Evolutionary conservation across 2,888 invertebrate species (phyloP).

Genomic region (Mylabris sibirica): DNA sequence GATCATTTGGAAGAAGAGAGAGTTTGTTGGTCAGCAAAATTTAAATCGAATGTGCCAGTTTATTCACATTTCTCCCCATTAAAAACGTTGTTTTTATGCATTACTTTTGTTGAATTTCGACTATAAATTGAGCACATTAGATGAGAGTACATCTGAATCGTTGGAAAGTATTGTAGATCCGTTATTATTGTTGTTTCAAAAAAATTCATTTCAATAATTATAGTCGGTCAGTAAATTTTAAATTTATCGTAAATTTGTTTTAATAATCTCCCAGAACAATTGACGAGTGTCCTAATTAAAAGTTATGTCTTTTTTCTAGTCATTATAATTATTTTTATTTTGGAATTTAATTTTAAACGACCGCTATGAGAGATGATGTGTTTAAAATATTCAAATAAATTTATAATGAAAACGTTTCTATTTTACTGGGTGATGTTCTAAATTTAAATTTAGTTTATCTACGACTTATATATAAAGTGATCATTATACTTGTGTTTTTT

Average conservation of each 20-base stretch:
- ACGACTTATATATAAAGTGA: too few species aligned
- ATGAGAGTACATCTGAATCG: too few species aligned
- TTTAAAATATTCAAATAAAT: neutral
- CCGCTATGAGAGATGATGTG: neutral
- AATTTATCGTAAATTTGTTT: neutral
- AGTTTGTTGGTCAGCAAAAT: slow-evolving; percentile 1
- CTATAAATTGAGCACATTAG: too few species aligned
- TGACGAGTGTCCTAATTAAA: neutral
- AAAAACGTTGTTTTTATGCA: too few species aligned
- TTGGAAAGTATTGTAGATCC: too few species aligned
- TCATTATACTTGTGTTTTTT: too few species aligned
- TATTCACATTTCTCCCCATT: neutral
- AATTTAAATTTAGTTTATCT: neutral
- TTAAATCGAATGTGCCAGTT: neutral
- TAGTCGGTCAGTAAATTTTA: too few species aligned
- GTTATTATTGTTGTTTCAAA: too few species aligned
- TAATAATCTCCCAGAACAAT: neutral
- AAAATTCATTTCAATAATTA: neutral
- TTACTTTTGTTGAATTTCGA: too few species aligned
- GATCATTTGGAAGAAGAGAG: neutral
- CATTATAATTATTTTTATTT: too few species aligned
- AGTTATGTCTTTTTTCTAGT: too few species aligned
- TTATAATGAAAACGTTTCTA: neutral
- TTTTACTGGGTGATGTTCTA: neutral
- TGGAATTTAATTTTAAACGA: too few species aligned